These are phyloP conservation scores for Buphagus erythrorhynchus DNA, from an alignment of 2,797 vertebrate genomes.

Conservation along the genomic window DNA sequence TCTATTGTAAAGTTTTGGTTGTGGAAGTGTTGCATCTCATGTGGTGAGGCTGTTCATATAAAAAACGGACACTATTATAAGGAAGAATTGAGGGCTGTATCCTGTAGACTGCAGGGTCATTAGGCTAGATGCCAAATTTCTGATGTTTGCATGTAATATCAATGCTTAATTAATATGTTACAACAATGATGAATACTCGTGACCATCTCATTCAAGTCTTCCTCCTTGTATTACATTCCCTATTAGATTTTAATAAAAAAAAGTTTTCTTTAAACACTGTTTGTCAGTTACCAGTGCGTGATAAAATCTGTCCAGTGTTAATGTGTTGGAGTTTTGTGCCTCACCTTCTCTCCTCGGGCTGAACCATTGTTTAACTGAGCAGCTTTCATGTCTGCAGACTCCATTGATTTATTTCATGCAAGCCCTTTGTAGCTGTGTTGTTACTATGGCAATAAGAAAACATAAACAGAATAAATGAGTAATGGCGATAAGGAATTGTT, in stretches of 20 bases:
- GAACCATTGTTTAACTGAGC: not conserved
- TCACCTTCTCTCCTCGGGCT: not conserved
- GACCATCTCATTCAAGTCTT: not conserved
- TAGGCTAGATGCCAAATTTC: not conserved
- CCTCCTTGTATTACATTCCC: not conserved
- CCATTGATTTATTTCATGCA: slow-evolving; percentile 59
- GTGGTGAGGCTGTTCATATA: accelerated
- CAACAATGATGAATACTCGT: not conserved
- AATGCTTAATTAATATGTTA: not conserved
- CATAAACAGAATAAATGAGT: slow-evolving; percentile 58
- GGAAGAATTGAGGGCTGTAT: not conserved
- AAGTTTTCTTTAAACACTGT: not conserved
- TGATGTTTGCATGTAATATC: not conserved
- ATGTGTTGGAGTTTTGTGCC: not conserved
- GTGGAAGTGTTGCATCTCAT: not conserved
- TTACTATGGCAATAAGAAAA: slow-evolving; percentile 55
- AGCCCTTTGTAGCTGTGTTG: slow-evolving; percentile 33
- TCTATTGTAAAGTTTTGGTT: not conserved
- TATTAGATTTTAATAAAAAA: not conserved
- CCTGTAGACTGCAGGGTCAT: not conserved
- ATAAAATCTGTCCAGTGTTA: not conserved
- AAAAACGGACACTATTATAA: not conserved
- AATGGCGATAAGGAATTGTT: slow-evolving; percentile 57
- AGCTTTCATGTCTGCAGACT: not conserved
- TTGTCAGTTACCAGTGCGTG: not conserved